Evolutionary conservation across 2,888 invertebrate species (phyloP), one percentile per base, ranked within the genome.

Genomic region (Mythimna loreyi): DNA sequence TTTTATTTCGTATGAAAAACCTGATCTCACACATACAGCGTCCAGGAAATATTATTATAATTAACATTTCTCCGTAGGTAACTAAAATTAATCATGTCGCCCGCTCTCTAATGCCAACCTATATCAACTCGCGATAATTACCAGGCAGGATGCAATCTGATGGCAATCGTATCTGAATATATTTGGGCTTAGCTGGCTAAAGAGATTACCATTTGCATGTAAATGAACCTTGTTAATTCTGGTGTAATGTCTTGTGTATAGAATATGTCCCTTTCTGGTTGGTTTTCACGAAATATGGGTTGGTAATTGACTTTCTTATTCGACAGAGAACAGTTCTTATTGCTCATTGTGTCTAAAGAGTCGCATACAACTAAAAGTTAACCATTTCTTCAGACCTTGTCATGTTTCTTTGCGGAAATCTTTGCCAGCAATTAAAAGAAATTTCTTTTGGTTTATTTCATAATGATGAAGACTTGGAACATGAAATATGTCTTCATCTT

Each of bases 181-280:
- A 82, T 83, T 85, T 83, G 59, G 68, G 82, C 82, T 84, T 82
- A 75, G 79, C 65, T 59, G 69, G 73, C 73, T 80, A 78, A 83
- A 78, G 81, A 83, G 85, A 86, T 87, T 85, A 82, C 75, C 83
- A 89, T 89, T 89, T 88, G 82, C 82, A 89, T 87, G 77, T 75
- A 85, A 86, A 90, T 86, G 83, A 85, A 80, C 69, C 73, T 79
- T 69, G 84, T 81, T 87, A 85, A 86, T 84, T 83, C 81, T 67
- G 60, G 60, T 72, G 80, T 81, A 83, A 67, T 78, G 57, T 80
- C 70, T 78, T 80, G 84, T 80, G 84, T 81, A 73, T 74, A 72
- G 81, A 85, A 82, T 81, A 77, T 77, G 76, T 56, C 63, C 49
- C 43, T 65, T 47, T 72, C 76, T 72, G 77, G 81, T 83, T 79